phyloP scores from a whole-genome alignment of 2,888 invertebrate species.

The Exocentrus adspersus region DNA sequence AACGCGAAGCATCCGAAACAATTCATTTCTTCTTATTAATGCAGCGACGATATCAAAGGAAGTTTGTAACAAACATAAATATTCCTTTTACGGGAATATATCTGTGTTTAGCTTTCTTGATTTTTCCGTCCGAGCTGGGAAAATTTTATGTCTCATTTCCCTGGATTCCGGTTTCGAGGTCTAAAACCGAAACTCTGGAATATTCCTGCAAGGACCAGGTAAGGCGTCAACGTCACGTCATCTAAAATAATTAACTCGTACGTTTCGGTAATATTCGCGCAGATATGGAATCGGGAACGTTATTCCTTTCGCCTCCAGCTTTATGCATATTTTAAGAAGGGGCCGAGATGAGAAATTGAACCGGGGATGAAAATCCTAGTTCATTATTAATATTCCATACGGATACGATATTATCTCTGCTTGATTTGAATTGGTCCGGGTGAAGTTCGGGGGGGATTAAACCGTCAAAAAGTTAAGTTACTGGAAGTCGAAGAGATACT shows the following conservation, averaged over 20 bases:
- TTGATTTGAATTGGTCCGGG: slow-evolving; percentile 13
- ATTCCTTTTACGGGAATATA: neutral
- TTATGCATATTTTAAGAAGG: slow-evolving; percentile 25
- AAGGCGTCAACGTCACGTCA: too few species aligned
- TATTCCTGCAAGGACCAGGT: too few species aligned
- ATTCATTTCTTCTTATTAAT: neutral
- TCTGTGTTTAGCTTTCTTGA: neutral
- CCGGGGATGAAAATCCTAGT: slow-evolving; percentile 21
- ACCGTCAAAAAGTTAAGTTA: neutral
- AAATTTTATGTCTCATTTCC: neutral
- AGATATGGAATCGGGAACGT: slow-evolving; percentile 15
- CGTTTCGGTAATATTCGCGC: neutral
- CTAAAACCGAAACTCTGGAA: too few species aligned
- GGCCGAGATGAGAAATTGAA: slow-evolving; percentile 26
- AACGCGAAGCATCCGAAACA: neutral
- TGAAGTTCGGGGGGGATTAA: slow-evolving; percentile 4
- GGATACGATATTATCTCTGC: slow-evolving; percentile 24
- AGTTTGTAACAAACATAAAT: neutral
- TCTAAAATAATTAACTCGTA: slow-evolving; percentile 16
- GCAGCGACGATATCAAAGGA: neutral
- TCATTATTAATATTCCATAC: slow-evolving; percentile 29
- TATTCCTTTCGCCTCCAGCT: neutral
- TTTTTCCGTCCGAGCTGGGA: neutral
- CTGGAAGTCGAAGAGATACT: too few species aligned
- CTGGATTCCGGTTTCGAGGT: too few species aligned